Percentiles rank a stretch among this genome's conserved stretches.
These are phyloP conservation scores for Micromys minutus DNA, from an alignment of 2,113 vertebrate species.

Conservation along the genomic window DNA sequence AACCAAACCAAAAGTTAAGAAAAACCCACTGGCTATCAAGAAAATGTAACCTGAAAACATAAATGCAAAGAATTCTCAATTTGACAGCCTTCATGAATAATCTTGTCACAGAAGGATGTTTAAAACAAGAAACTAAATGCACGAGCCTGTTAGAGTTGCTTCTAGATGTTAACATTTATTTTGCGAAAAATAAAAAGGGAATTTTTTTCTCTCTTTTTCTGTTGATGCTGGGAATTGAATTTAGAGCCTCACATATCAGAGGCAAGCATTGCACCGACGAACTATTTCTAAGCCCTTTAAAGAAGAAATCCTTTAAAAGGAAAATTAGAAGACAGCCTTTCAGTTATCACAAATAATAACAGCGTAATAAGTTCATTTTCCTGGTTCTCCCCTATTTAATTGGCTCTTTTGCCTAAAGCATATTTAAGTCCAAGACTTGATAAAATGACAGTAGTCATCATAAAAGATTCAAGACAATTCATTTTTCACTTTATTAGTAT, in stretches of 20 bases:
- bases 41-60: slow-evolving; percentile 40
- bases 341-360: slow-evolving; percentile 49
- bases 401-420: slow-evolving; percentile 76
- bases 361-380: slow-evolving; percentile 67
- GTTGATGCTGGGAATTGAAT: not conserved
- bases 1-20: not conserved
- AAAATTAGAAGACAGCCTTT: slow-evolving; percentile 47
- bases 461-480: slow-evolving; percentile 82
- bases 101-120: not conserved
- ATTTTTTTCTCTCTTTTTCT: not conserved
- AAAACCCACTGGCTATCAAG: not conserved
- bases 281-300: not conserved
- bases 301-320: slow-evolving; percentile 41
- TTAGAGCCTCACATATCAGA: not conserved
- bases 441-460: slow-evolving; percentile 74
- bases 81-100: not conserved
- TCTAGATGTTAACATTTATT: slow-evolving; percentile 15
- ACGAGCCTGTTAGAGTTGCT: not conserved
- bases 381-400: slow-evolving; percentile 75
- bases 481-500: slow-evolving; percentile 80
- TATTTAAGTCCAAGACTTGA: slow-evolving; percentile 76
- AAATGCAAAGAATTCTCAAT: not conserved
- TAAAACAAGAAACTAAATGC: not conserved
- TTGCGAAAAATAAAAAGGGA: not conserved
- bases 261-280: not conserved